These are phyloP conservation scores for Bemisia tabaci DNA, from an alignment of 1,140 invertebrate genomes.

Conservation along the genomic window DNA sequence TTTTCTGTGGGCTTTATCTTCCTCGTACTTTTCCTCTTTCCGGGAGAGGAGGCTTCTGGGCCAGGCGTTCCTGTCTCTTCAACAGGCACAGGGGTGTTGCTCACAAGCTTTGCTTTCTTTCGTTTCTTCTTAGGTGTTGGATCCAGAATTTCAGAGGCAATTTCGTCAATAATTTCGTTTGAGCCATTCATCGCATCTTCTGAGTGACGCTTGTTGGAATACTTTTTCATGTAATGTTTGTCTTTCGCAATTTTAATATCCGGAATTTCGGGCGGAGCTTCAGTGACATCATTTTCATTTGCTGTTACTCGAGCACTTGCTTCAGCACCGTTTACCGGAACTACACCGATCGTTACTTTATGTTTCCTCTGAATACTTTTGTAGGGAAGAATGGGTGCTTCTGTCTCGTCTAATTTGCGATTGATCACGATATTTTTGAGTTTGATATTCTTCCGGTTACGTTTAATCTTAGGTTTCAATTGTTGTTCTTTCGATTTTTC, in stretches of 20 bases:
- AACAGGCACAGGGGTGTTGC: background rate
- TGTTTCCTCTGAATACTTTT: background rate
- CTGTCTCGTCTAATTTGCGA: background rate
- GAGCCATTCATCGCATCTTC: background rate
- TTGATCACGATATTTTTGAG: background rate
- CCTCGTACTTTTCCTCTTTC: background rate
- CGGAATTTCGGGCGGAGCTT: conserved; percentile 13
- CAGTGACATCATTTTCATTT: background rate
- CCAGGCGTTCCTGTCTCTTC: too few species aligned
- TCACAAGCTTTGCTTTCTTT: background rate
- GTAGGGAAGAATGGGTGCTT: background rate
- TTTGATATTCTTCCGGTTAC: background rate
- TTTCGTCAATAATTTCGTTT: background rate
- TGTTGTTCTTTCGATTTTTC: conserved; percentile 2
- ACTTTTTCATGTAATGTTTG: conserved; percentile 14
- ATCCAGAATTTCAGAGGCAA: background rate
- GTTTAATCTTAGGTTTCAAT: background rate
- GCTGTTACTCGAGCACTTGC: conserved; percentile 3
- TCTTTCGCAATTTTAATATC: conserved; percentile 17
- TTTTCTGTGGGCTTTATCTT: background rate
- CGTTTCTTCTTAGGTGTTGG: background rate
- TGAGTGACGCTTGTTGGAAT: conserved; percentile 14
- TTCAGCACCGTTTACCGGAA: background rate
- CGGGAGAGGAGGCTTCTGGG: too few species aligned
- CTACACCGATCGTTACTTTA: background rate